Evolutionary conservation across 2,797 vertebrate genomes (phyloP), one percentile per base, ranked within the genome.

Genomic region (Gadopsis bispinosus): DNA sequence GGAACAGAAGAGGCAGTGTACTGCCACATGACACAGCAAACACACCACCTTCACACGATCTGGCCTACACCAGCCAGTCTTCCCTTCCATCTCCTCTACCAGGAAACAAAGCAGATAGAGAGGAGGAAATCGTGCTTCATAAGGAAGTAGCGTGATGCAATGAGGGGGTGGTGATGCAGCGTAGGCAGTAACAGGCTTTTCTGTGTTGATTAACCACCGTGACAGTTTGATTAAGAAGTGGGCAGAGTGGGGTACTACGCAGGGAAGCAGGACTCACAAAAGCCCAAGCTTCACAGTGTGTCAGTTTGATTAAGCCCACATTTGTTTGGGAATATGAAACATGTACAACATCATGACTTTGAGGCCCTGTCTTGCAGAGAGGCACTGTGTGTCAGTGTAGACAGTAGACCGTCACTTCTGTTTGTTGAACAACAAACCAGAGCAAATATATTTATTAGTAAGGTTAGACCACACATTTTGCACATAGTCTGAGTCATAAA

Each of bases 1-100:
- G 29, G 63, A 91, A 94, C 89, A 94, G 88, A 90, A 31, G 85
- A 89, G 75, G 78, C 87, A 88, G 82, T 92, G 91, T 93, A 20
- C 8, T 48, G 58, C 53, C 63, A 48, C 80, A 90, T 90, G 88
- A 93, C 89, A 84, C 81, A 86, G 80, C 85, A 62, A 77, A 82
- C 87, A 83, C 83, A 45, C 77, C 86, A 85, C 84, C 84, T 75
- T 86, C 89, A 77, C 78, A 84, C 85, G 89, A 75, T 84, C 75
- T 82, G 81, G 69, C 79, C 73, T 22, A 54, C 84, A 55, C 60
- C 22, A 80, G 53, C 51, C 81, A 68, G 70, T 83, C 80, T 83
- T 80, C 56, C 74, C 83, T 68, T 65, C 67, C 11, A 2, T 26
- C 75, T 62, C 20, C 45, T 69, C 59, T 60, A 48, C 47, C 74